phyloP scores from a whole-genome alignment of 2,113 vertebrate species.

The Plecotus auritus region DNA sequence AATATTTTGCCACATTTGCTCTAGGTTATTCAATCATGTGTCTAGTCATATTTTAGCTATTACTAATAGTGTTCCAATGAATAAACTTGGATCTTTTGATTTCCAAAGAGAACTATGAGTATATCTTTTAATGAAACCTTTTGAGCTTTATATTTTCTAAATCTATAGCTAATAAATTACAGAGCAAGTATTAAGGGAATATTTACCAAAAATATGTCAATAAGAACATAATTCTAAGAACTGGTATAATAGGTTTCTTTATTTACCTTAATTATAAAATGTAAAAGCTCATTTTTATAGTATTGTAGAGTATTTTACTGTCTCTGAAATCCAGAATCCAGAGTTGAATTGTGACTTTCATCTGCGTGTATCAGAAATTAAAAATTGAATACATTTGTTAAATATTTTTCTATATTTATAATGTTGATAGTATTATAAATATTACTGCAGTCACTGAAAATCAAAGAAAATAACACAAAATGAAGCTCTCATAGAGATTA shows the following conservation, averaged over 20 bases:
- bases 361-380: neutral
- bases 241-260: neutral
- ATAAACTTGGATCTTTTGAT: neutral
- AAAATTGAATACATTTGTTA: neutral
- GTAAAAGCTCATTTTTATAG: neutral
- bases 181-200: neutral
- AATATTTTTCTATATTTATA: slow-evolving; percentile 24
- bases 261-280: neutral
- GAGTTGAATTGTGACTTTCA: too few species aligned
- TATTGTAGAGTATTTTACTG: too few species aligned
- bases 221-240: neutral
- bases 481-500: slow-evolving; percentile 9
- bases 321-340: too few species aligned
- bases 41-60: neutral
- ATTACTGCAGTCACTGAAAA: slow-evolving; percentile 22
- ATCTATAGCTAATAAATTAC: neutral
- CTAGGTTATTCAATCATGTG: neutral
- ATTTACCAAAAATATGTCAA: neutral
- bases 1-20: neutral
- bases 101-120: neutral
- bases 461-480: slow-evolving; percentile 62
- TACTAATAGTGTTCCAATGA: neutral
- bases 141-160: neutral
- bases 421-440: slow-evolving; percentile 29
- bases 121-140: neutral